Percentiles rank a stretch among this genome's conserved stretches.
Evolutionary conservation across 1,140 invertebrate genomes (phyloP).

Genomic region (Ostrea edulis): DNA sequence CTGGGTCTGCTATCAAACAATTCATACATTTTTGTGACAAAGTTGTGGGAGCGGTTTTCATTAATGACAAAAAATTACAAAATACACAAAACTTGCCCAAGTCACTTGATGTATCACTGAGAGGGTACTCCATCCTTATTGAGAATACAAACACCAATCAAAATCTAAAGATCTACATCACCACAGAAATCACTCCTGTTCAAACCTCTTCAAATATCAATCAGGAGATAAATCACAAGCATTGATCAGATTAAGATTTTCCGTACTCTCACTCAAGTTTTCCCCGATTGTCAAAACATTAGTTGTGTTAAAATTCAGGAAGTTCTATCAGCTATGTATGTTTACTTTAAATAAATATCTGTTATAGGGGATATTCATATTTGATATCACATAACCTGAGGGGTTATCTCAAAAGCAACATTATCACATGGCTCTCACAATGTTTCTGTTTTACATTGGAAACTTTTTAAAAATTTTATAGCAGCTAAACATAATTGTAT

Average conservation of each 20-base stretch:
- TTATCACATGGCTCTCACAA: background rate
- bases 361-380: background rate
- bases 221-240: background rate
- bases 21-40: background rate
- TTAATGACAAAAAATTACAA: background rate
- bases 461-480: background rate
- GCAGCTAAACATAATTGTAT: background rate
- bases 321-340: background rate
- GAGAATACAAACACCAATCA: background rate
- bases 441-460: background rate
- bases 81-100: background rate
- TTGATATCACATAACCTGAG: background rate
- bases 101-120: background rate
- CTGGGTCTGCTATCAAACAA: background rate
- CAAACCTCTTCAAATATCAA: background rate
- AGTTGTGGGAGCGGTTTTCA: background rate
- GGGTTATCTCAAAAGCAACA: background rate
- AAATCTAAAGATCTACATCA: background rate
- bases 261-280: background rate
- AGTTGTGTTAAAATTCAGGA: background rate
- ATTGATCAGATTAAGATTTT: background rate
- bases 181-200: background rate
- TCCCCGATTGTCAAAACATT: background rate
- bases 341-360: background rate
- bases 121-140: background rate